Percentiles rank a stretch among this genome's conserved stretches.
phyloP scores from a whole-genome alignment of 2,888 invertebrate species.

The Physocephala rufipes region DNA sequence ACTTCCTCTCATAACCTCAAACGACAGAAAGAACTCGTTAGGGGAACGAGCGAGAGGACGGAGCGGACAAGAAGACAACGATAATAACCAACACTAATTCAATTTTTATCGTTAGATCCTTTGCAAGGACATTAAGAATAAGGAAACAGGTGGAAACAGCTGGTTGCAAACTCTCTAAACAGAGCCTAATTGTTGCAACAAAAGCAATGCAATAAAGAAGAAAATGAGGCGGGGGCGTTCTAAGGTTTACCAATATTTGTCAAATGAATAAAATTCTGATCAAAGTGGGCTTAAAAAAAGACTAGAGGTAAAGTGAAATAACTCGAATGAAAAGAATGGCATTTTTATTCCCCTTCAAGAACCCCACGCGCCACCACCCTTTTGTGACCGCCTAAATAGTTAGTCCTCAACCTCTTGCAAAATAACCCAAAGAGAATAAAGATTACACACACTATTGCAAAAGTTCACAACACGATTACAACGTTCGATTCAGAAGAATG shows the following conservation, averaged over 20 bases:
- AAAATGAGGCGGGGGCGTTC: too few relatives aligned
- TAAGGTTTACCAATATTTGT: too few relatives aligned
- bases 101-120: conserved; percentile 11
- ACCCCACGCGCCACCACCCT: too few relatives aligned
- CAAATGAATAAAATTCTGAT: neutral
- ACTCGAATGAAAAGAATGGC: neutral
- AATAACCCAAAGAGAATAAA: too few relatives aligned
- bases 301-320: neutral
- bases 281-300: neutral
- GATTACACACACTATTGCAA: too few relatives aligned
- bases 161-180: neutral
- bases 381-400: too few relatives aligned
- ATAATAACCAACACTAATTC: conserved; percentile 16
- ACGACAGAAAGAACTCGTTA: neutral
- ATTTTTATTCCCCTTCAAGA: too few relatives aligned
- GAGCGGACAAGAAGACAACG: neutral
- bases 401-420: too few relatives aligned
- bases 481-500: too few relatives aligned
- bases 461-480: too few relatives aligned
- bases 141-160: neutral
- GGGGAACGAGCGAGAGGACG: neutral
- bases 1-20: neutral
- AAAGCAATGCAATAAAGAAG: too few relatives aligned
- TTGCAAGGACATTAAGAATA: neutral
- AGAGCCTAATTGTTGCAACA: neutral